phyloP scores from a whole-genome alignment of 2,113 vertebrate genomes.

The Arenaria interpres region DNA sequence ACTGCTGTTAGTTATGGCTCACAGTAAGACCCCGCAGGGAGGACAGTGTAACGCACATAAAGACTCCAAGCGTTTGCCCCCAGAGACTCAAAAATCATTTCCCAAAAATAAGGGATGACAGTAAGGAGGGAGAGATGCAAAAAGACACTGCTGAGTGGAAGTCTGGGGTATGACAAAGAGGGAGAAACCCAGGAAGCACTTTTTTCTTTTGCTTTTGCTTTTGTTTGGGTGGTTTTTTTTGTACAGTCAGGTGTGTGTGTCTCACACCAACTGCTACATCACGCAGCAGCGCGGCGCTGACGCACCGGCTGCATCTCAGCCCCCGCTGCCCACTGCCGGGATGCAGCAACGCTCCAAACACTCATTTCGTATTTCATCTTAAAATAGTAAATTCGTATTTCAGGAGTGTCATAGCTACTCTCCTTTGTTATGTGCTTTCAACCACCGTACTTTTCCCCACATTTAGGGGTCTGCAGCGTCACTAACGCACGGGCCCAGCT shows the following conservation, averaged over 20 bases:
- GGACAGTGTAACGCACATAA: neutral
- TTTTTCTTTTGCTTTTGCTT: neutral
- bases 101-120: neutral
- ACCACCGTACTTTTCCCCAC: accelerated
- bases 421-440: neutral
- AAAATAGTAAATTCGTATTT: neutral
- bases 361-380: neutral
- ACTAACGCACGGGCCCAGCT: neutral
- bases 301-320: neutral
- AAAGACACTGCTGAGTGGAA: neutral
- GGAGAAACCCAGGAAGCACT: neutral
- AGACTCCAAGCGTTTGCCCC: neutral
- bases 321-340: neutral
- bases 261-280: neutral
- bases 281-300: neutral
- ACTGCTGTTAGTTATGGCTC: neutral
- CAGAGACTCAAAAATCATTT: neutral
- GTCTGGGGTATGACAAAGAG: neutral
- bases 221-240: no score
- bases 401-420: accelerated
- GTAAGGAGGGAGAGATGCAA: neutral
- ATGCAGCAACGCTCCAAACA: neutral
- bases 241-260: neutral
- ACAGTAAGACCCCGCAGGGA: neutral
- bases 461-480: neutral